Conservation (phyloP, 2,113 vertebrate genomes). For the Opisthocomus hoazin region DNA sequence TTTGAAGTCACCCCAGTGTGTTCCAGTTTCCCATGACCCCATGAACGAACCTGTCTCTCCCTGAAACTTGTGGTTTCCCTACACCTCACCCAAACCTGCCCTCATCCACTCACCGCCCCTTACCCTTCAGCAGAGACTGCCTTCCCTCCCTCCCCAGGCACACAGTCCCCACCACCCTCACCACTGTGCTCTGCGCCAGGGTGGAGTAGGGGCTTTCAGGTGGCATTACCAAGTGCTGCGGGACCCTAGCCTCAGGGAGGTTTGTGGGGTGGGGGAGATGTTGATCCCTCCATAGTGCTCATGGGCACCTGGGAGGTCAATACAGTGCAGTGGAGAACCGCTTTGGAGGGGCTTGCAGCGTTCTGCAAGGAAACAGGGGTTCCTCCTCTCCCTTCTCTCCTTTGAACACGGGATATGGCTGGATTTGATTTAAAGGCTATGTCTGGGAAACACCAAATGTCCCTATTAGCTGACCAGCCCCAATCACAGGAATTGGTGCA, state of each 20-base stretch:
- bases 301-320: background rate
- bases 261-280: background rate
- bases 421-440: background rate
- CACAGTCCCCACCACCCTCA: accelerated
- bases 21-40: background rate
- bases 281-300: background rate
- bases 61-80: background rate
- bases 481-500: background rate
- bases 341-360: background rate
- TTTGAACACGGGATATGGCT: background rate
- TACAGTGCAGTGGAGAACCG: accelerated
- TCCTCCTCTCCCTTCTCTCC: background rate
- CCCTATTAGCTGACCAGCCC: background rate
- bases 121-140: background rate
- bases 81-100: background rate
- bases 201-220: background rate
- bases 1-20: background rate
- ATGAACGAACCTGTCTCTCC: accelerated
- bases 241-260: background rate
- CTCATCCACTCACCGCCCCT: background rate
- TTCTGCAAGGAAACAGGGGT: background rate
- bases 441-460: background rate
- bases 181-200: accelerated
- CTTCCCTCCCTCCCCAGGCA: background rate
- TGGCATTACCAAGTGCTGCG: background rate